Conservation (phyloP, 1,140 invertebrate genomes). For the Hylaeus anthracinus region DNA sequence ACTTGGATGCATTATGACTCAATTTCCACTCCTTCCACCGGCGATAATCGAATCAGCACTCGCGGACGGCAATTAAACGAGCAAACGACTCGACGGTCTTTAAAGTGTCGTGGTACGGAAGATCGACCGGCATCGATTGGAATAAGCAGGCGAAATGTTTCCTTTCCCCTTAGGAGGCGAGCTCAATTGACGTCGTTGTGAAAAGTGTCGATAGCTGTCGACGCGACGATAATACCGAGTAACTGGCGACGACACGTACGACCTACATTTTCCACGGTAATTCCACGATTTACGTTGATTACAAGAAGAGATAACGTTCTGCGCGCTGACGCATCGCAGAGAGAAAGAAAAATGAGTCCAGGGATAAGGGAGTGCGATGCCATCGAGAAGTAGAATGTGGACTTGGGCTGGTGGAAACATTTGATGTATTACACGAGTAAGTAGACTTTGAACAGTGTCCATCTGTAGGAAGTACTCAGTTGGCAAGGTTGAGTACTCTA, state of each 20-base stretch:
- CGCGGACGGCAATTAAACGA: constrained; percentile 11
- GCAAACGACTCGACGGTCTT: background rate
- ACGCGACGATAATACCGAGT: background rate
- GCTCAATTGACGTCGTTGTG: background rate
- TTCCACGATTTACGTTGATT: constrained; percentile 30
- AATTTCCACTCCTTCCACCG: background rate
- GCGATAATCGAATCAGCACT: background rate
- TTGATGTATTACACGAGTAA: no score
- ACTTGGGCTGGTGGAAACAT: no score
- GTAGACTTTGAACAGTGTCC: no score
- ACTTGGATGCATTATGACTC: constrained; percentile 7
- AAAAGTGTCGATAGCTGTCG: background rate
- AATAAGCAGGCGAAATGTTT: background rate
- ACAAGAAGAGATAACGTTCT: background rate
- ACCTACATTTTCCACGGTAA: constrained; percentile 8
- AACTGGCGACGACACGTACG: background rate
- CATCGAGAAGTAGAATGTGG: no score
- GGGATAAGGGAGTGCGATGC: no score
- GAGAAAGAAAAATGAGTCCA: no score
- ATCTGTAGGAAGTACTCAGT: no score
- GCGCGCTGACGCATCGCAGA: background rate
- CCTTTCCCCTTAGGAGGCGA: background rate
- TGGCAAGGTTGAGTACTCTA: no score
- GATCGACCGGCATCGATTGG: background rate
- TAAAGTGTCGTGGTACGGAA: background rate